These are phyloP conservation scores for Cygnus olor DNA, from an alignment of 2,797 vertebrate species.

Conservation along the genomic window DNA sequence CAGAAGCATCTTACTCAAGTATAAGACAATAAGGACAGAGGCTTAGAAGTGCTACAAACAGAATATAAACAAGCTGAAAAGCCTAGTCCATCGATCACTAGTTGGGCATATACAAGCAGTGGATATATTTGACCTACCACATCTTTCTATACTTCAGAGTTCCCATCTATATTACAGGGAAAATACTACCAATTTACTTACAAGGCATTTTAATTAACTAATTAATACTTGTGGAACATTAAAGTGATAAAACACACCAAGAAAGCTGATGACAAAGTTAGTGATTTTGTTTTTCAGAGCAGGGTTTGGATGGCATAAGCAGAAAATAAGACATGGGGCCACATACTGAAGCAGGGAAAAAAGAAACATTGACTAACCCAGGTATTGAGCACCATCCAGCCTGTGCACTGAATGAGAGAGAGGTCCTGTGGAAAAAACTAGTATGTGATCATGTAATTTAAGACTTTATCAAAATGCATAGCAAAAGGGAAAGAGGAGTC, in stretches of 20 bases:
- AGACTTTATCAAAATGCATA: conserved; percentile 25
- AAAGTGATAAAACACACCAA: conserved; percentile 15
- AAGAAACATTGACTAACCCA: conserved; percentile 70
- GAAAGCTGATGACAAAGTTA: conserved; percentile 43
- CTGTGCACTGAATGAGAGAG: conserved; percentile 71
- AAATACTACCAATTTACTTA: background rate
- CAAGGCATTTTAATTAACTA: background rate
- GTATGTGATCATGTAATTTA: conserved; percentile 61
- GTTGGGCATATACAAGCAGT: background rate
- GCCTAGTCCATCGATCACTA: background rate
- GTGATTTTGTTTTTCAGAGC: background rate
- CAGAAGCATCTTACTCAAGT: background rate
- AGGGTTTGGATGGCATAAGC: conserved; percentile 32
- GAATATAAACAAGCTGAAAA: background rate
- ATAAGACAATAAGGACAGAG: background rate
- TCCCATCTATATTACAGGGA: background rate
- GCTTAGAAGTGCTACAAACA: background rate
- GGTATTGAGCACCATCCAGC: conserved; percentile 71
- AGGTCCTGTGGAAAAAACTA: conserved; percentile 66
- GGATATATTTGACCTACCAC: background rate
- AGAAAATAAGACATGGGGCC: conserved; percentile 45
- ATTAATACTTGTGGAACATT: background rate
- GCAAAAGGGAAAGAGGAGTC: background rate
- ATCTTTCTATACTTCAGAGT: background rate
- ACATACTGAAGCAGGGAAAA: conserved; percentile 61